A percentile compares a stretch with the other conserved stretches of the same genome.
phyloP scores from a whole-genome alignment of 2,113 vertebrate genomes.

The Syrrhaptes paradoxus region DNA sequence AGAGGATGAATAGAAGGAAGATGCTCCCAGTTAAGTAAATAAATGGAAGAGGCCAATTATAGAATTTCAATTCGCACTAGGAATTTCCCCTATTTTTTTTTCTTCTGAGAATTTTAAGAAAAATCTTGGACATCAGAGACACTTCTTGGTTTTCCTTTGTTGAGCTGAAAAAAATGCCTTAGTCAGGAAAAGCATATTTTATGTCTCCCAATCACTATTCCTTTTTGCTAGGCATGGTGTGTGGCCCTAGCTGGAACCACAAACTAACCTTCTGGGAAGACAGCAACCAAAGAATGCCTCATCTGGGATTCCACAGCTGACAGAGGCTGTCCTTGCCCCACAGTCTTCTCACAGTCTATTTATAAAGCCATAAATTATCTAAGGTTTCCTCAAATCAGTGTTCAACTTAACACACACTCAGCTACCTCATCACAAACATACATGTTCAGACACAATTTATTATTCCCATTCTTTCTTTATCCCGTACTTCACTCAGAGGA shows the following conservation, averaged over 20 bases:
- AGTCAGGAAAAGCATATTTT: conserved; percentile 27
- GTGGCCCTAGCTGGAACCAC: conserved; percentile 38
- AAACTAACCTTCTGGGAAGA: not conserved
- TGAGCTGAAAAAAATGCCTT: not conserved
- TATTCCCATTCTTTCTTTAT: not conserved
- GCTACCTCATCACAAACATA: not conserved
- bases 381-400: not conserved
- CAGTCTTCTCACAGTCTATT: not conserved
- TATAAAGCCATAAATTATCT: not conserved
- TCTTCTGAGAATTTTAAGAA: not conserved
- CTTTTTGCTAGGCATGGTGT: not conserved
- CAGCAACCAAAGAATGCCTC: not conserved
- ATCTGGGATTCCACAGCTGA: conserved; percentile 5
- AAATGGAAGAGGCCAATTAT: conserved; percentile 12
- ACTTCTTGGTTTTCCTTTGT: not conserved
- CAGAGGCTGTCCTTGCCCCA: conserved; percentile 19
- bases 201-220: not conserved
- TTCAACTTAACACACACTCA: not conserved
- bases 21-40: conserved; percentile 36
- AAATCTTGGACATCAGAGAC: not conserved
- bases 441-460: not conserved
- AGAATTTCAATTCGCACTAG: conserved; percentile 14
- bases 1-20: conserved; percentile 43
- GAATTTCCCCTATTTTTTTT: conserved; percentile 22
- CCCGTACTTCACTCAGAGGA: not conserved